Evolutionary conservation across 2,888 invertebrate genomes (phyloP).

Genomic region (Hanleya hanleyi): DNA sequence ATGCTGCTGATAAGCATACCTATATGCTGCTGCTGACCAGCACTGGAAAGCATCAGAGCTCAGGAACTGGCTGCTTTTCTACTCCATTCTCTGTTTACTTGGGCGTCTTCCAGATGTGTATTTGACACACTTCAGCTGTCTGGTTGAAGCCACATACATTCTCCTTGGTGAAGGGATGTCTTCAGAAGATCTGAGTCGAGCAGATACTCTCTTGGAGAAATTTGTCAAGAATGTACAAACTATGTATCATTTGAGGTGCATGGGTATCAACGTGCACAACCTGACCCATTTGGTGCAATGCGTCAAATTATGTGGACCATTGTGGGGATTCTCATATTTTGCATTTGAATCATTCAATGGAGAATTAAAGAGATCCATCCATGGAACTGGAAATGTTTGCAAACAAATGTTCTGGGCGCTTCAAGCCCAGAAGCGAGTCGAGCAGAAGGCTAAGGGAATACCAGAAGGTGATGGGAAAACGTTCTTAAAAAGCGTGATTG

Average conservation of each 20-base stretch:
- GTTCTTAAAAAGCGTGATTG: neutral
- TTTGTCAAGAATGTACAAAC: conserved; percentile 20
- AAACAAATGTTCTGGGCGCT: conserved; percentile 34
- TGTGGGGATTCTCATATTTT: conserved; percentile 44
- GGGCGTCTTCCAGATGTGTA: conserved; percentile 19
- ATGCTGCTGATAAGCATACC: too few relatives aligned
- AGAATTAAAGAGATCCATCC: conserved; percentile 28
- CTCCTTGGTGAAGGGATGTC: conserved; percentile 30
- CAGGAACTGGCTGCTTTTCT: conserved; percentile 34
- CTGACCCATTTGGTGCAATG: conserved; percentile 20
- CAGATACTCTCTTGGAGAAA: conserved; percentile 15
- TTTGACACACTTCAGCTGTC: conserved; percentile 28
- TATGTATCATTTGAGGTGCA: conserved; percentile 9
- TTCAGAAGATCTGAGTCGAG: conserved; percentile 14
- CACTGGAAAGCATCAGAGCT: conserved; percentile 40
- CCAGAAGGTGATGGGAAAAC: neutral
- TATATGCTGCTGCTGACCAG: too few relatives aligned
- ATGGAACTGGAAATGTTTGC: conserved; percentile 41
- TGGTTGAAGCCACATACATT: conserved; percentile 32
- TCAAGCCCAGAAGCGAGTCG: conserved; percentile 28
- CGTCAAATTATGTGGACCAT: conserved; percentile 36
- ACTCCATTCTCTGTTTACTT: conserved; percentile 27
- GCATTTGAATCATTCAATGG: conserved; percentile 42
- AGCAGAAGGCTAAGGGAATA: neutral
- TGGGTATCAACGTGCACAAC: neutral